Evolutionary conservation across 2,797 vertebrate species (phyloP), one percentile per base, ranked within the genome.

Genomic region (Ispidina picta): DNA sequence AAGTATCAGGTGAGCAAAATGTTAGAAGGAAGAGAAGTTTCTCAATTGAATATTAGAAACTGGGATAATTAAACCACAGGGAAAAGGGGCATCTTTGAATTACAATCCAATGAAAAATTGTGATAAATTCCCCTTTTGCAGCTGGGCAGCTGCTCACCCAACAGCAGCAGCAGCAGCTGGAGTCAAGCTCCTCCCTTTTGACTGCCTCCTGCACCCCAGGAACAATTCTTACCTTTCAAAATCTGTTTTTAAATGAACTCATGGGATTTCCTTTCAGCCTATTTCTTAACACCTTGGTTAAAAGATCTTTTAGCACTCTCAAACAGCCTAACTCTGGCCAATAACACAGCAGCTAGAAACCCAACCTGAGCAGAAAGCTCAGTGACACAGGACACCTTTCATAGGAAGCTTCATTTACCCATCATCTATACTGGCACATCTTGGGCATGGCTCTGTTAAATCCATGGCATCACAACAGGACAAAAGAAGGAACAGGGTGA

Each of bases 361-460:
- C 23, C 48, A 28, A 4, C 12, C 73, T 33, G 23, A 79, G 71
- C 18, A 62, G n/a, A 77, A 29, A 44, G 54, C n/a, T 58, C 5
- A 16, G 28, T 25, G 63, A 62, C 5, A 10, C 7, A 41, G 51
- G 31, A 65, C 39, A 29, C 5, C 12, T 20, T 52, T 16, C 43
- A 31, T 3, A 64, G 17, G 48, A 64, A 66, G 21, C 11, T 15
- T 41, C 59, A 4, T 25, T 49, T 16, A 59, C 37, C 41, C 15
- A 1, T 28, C 46, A 25, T 17, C 49, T 10, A 7, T 0, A 19
- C 12, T 6, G 33, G 11, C 15, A 16, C 0, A 5, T 43, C 58
- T 31, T 19, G 44, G 41, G 33, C 54, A 76, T 35, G 74, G 55
- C 62, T 74, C 83, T 74, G 49, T 69, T 71, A 33, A 52, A 69